Conservation (phyloP, 1,140 invertebrate species). For the Drosophila watanabei region DNA sequence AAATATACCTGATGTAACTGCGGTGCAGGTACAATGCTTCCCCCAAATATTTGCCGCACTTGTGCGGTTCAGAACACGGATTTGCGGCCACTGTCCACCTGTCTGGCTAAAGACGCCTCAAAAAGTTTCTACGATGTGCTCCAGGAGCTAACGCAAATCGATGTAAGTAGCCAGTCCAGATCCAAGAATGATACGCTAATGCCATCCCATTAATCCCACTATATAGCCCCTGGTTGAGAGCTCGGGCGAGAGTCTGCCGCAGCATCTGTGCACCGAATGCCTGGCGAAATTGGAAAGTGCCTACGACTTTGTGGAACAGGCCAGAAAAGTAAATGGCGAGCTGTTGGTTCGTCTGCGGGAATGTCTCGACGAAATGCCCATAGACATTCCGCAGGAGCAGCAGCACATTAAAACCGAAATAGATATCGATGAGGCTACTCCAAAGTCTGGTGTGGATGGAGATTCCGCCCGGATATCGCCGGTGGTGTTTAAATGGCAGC, state of each 20-base stretch:
- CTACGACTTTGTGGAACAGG: conserved; percentile 64
- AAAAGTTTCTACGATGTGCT: conserved; percentile 55
- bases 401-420: conserved; percentile 55
- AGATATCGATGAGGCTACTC: conserved; percentile 15
- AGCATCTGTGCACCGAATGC: conserved; percentile 54
- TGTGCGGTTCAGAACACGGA: conserved; percentile 49
- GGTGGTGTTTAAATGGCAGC: conserved; percentile 36
- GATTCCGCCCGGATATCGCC: not conserved
- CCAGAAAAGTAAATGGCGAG: conserved; percentile 46
- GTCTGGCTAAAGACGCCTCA: conserved; percentile 35
- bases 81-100: conserved; percentile 46
- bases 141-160: conserved; percentile 64
- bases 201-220: too few species aligned
- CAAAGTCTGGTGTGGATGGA: not conserved
- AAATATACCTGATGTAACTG: not conserved
- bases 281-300: conserved; percentile 50
- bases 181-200: not conserved
- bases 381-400: conserved; percentile 51
- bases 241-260: conserved; percentile 48
- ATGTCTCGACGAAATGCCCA: conserved; percentile 62
- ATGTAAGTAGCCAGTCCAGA: conserved; percentile 35
- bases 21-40: conserved; percentile 35
- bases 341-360: conserved; percentile 43
- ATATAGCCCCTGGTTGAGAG: conserved; percentile 38
- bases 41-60: conserved; percentile 58